A percentile compares a stretch with the other conserved stretches of the same genome.
Conservation (phyloP, 2,113 vertebrate genomes). For the Oophaga pumilio region DNA sequence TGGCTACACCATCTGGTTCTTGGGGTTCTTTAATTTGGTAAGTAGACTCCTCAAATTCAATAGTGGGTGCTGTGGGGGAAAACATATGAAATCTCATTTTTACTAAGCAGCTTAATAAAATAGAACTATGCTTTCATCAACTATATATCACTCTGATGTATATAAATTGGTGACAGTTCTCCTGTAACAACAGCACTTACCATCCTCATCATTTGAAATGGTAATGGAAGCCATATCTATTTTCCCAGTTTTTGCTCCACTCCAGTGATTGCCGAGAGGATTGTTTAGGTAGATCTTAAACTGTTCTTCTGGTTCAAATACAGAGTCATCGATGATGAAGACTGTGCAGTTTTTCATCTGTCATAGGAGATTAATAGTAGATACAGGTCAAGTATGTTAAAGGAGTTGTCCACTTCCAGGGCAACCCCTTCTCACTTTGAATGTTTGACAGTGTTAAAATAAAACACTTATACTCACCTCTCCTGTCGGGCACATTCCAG, state of each 20-base stretch:
- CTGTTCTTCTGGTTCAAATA: constrained; percentile 94
- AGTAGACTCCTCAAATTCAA: constrained; percentile 86
- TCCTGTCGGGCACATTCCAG: no score
- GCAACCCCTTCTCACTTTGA: no score
- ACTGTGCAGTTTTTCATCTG: constrained; percentile 94
- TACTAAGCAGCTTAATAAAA: neutral
- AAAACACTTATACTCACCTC: no score
- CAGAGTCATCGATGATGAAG: constrained; percentile 85
- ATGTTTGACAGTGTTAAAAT: no score
- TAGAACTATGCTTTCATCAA: neutral
- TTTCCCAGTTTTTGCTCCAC: constrained; percentile 86
- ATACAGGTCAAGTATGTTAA: no score
- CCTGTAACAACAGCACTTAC: constrained; percentile 67
- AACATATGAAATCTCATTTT: neutral
- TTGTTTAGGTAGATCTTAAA: constrained; percentile 86
- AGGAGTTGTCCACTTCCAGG: no score
- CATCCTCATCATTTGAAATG: constrained; percentile 93
- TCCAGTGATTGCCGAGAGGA: constrained; percentile 93
- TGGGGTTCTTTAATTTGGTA: constrained; percentile 92
- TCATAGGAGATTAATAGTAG: neutral
- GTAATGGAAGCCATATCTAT: constrained; percentile 80
- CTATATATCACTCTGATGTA: neutral
- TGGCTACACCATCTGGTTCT: constrained; percentile 82
- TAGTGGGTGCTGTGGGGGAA: constrained; percentile 77
- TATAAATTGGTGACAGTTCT: neutral